phyloP scores from a whole-genome alignment of 2,888 invertebrate species.

The Rhopalosiphum nymphaeae region DNA sequence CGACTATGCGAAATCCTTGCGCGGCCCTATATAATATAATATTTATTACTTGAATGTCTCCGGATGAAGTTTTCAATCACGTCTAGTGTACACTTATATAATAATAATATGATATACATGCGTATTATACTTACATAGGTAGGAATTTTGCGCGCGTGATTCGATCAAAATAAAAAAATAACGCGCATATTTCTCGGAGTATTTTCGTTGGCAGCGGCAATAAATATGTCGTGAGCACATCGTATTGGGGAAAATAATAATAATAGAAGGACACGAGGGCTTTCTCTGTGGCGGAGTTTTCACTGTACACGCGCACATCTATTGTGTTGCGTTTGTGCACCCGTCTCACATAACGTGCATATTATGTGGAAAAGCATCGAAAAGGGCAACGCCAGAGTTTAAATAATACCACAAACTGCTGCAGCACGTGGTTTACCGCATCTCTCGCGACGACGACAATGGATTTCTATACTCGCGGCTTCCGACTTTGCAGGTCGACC shows the following conservation, averaged over 20 bases:
- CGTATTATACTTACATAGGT: not conserved
- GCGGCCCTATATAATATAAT: not conserved
- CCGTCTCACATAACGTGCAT: not conserved
- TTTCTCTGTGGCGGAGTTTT: slow-evolving; percentile 2
- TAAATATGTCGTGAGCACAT: slow-evolving; percentile 48
- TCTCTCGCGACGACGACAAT: slow-evolving; percentile 20
- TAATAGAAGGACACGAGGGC: slow-evolving; percentile 40
- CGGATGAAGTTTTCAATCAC: slow-evolving; percentile 24
- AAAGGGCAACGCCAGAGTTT: slow-evolving; percentile 45
- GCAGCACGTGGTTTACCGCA: not conserved
- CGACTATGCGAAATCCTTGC: not conserved
- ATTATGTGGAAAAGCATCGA: slow-evolving; percentile 8
- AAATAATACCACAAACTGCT: slow-evolving; percentile 29
- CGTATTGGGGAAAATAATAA: slow-evolving; percentile 49
- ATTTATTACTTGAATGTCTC: not conserved
- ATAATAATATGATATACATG: not conserved
- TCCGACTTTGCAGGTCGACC: not conserved
- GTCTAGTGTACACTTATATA: not conserved
- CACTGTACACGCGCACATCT: not conserved
- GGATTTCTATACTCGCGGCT: not conserved
- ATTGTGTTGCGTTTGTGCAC: slow-evolving; percentile 31
- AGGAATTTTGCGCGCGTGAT: not conserved
- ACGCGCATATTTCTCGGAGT: not conserved
- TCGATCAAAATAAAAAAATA: slow-evolving; percentile 32
- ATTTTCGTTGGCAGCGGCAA: not conserved